Conservation (phyloP, 2,888 invertebrate species). For the Orchesellides sinensis region DNA sequence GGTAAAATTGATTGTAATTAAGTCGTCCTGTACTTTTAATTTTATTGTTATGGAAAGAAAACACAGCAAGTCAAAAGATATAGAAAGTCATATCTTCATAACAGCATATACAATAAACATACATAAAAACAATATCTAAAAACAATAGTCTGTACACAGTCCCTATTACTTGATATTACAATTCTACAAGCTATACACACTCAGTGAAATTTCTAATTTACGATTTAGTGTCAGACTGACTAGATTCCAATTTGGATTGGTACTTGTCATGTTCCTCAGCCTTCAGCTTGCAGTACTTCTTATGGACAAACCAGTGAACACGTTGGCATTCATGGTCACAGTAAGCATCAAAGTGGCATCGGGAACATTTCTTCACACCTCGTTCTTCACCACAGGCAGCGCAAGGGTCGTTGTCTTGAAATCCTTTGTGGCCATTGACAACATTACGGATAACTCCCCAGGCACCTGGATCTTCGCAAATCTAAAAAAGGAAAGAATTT, state of each 20-base stretch:
- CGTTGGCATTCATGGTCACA: constrained; percentile 97
- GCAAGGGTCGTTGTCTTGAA: constrained; percentile 84
- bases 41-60: too few relatives aligned
- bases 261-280: constrained; percentile 75
- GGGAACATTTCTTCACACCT: constrained; percentile 94
- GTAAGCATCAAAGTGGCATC: constrained; percentile 95
- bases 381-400: constrained; percentile 92
- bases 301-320: constrained; percentile 94
- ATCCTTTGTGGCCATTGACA: constrained; percentile 92
- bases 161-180: too few relatives aligned
- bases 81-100: too few relatives aligned
- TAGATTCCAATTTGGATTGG: constrained; percentile 31
- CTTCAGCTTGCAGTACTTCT: constrained; percentile 87
- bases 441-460: constrained; percentile 83
- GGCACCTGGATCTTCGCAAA: constrained; percentile 77
- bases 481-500: constrained; percentile 28
- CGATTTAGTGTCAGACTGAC: constrained; percentile 4
- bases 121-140: too few relatives aligned
- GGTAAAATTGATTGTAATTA: too few relatives aligned
- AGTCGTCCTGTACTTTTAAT: too few relatives aligned
- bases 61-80: too few relatives aligned
- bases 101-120: too few relatives aligned
- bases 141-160: too few relatives aligned
- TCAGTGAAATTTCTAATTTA: too few relatives aligned
- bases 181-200: too few relatives aligned